Percentiles rank a stretch among this genome's conserved stretches.
These are phyloP conservation scores for Potamilus streckersoni DNA, from an alignment of 1,140 invertebrate genomes.

Conservation along the genomic window DNA sequence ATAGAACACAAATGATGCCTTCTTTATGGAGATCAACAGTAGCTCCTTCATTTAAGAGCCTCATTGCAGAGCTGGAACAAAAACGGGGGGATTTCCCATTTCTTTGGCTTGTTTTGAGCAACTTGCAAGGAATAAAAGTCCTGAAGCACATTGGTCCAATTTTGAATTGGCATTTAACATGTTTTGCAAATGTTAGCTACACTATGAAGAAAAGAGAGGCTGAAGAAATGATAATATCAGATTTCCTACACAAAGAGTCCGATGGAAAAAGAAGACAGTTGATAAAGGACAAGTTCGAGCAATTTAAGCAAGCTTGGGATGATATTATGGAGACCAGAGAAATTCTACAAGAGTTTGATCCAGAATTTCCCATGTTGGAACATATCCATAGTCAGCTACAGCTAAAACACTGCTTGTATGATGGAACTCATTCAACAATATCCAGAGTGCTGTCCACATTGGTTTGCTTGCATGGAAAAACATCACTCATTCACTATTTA, in stretches of 20 bases:
- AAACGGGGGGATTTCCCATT: background rate
- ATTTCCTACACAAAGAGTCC: background rate
- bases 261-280: background rate
- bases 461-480: slow-evolving; percentile 38
- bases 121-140: background rate
- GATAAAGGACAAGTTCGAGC: slow-evolving; percentile 4
- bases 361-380: background rate
- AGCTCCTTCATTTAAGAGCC: slow-evolving; percentile 3
- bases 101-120: background rate
- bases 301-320: slow-evolving; percentile 5
- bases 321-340: background rate
- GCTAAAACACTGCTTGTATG: background rate
- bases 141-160: slow-evolving; percentile 12
- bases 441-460: slow-evolving; percentile 7
- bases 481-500: slow-evolving; percentile 49
- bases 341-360: background rate
- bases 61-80: background rate
- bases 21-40: slow-evolving; percentile 2
- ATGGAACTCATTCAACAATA: background rate
- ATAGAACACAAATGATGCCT: background rate
- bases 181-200: slow-evolving; percentile 9
- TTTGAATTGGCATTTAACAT: slow-evolving; percentile 16
- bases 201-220: slow-evolving; percentile 8
- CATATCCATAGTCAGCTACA: slow-evolving; percentile 6
- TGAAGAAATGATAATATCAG: slow-evolving; percentile 4